Evolutionary conservation across 2,797 vertebrate species (phyloP), one percentile per base, ranked within the genome.

Genomic region (Tachyglossus aculeatus): DNA sequence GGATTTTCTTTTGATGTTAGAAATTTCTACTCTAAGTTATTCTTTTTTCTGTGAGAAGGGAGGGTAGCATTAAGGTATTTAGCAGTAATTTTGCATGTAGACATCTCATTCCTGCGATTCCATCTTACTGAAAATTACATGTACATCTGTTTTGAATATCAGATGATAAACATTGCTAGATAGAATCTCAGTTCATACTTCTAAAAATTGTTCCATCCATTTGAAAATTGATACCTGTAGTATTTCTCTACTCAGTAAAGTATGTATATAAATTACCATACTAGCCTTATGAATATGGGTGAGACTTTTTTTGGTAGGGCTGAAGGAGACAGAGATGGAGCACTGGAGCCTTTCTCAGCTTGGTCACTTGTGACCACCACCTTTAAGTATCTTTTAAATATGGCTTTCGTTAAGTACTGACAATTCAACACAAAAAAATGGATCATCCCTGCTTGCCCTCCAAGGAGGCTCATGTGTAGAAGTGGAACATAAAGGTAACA

Each of bases 31-130:
- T n/a, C n/a, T n/a, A 51, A 39, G 19, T 39, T 34, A 50, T 51
- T 66, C 25, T 62, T 67, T 5, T 40, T 57, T 68, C n/a, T n/a
- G 37, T 43, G 61, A 29, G 29, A 62, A 27, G 22, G n/a, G n/a
- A n/a, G 52, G 22, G 18, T 57, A 34, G 32, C 33, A 33, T 77
- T 72, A 39, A 15, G 24, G 63, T 50, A 34, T 45, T 70, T 47
- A 25, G 5, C 3, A 47, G 36, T 71, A 54, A 67, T 48, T 72
- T 56, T 59, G 39, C 27, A 34, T 78, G 41, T 52, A 59, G 15
- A 72, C 70, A 55, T 44, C 13, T 57, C 21, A 37, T 77, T 73
- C 48, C 72, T 71, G 52, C 45, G 65, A 75, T 72, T 69, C 44
- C 31, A 56, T 55, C 47, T 34, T 47, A 48, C 47, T 71, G n/a